Evolutionary conservation across 2,888 invertebrate species (phyloP).

Genomic region (Trimorus sp.): DNA sequence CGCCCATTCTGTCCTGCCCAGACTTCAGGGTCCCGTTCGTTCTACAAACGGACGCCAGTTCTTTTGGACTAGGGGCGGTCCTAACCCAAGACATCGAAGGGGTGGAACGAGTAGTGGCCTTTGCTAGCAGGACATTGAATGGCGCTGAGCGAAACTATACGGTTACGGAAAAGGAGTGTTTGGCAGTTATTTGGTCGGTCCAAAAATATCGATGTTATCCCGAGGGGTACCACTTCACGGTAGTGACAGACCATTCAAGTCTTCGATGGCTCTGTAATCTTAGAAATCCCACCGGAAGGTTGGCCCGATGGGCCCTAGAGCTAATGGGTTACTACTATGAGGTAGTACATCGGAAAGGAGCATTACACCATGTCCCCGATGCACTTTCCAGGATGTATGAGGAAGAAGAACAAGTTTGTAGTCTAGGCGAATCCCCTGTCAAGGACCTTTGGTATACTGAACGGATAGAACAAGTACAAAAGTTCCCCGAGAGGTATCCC

Average conservation of each 20-base stretch:
- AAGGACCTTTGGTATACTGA: not conserved
- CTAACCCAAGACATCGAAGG: constrained; percentile 17
- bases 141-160: constrained; percentile 19
- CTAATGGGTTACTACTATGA: constrained; percentile 1
- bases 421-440: not conserved
- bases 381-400: constrained; percentile 17
- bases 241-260: constrained; percentile 17
- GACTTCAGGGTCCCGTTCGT: constrained; percentile 34
- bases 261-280: constrained; percentile 13
- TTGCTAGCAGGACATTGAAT: constrained; percentile 54
- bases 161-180: constrained; percentile 17
- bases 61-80: constrained; percentile 28
- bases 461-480: not conserved
- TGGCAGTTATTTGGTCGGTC: constrained; percentile 11
- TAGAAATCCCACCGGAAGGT: constrained; percentile 7
- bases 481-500: not conserved
- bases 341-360: constrained; percentile 14
- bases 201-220: constrained; percentile 14
- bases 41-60: constrained; percentile 11
- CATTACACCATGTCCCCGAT: constrained; percentile 16
- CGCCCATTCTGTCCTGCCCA: constrained; percentile 58
- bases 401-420: not conserved
- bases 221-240: constrained; percentile 5
- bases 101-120: constrained; percentile 55
- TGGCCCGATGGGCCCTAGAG: constrained; percentile 12